These are phyloP conservation scores for Coptodon bakossiorum DNA, from an alignment of 2,113 vertebrate species.

Conservation along the genomic window DNA sequence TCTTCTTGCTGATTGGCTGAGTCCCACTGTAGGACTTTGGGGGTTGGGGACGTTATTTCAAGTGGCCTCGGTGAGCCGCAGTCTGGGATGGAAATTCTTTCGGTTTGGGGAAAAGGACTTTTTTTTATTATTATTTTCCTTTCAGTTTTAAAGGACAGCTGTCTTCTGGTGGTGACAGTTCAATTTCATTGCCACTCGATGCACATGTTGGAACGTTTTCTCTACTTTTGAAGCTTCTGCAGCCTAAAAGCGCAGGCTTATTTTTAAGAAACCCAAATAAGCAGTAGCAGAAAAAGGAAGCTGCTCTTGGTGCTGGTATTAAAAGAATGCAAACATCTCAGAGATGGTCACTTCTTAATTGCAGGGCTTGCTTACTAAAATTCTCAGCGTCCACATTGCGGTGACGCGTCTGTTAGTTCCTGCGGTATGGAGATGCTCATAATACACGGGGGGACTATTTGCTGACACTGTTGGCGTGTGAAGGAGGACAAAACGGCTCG, in stretches of 20 bases:
- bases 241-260: neutral
- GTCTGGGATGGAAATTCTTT: constrained; percentile 27
- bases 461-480: neutral
- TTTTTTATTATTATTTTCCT: constrained; percentile 6
- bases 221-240: neutral
- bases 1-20: constrained; percentile 33
- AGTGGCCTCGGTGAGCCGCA: constrained; percentile 35
- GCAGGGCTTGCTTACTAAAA: neutral
- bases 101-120: neutral
- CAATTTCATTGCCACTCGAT: neutral
- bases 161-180: constrained; percentile 1
- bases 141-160: constrained; percentile 35
- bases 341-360: neutral
- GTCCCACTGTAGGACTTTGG: neutral
- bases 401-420: neutral
- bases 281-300: neutral
- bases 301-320: neutral
- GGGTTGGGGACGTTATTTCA: neutral
- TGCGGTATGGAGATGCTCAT: neutral
- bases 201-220: neutral
- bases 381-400: neutral
- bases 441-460: constrained; percentile 9
- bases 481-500: neutral
- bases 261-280: neutral
- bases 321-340: neutral